phyloP scores from a whole-genome alignment of 2,797 vertebrate species.

The Distichodus sexfasciatus region DNA sequence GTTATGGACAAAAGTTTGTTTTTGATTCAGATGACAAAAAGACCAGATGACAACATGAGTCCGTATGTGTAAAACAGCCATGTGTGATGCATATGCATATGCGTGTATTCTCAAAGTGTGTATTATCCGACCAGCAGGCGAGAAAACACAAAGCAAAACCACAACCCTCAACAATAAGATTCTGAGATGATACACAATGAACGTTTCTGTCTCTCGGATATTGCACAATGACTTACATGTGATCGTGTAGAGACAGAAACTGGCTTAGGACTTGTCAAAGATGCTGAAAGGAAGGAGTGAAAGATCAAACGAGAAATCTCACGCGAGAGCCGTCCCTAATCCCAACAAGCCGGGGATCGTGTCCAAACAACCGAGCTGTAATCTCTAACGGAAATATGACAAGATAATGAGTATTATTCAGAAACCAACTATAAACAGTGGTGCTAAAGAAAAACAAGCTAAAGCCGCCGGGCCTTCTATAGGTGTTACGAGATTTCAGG shows the following conservation, averaged over 20 bases:
- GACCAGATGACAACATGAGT: conserved; percentile 7
- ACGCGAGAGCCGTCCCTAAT: conserved; percentile 23
- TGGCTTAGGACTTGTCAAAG: background rate
- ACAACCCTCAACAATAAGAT: conserved; percentile 47
- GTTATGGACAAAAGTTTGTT: too few relatives aligned
- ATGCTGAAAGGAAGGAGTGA: conserved; percentile 22
- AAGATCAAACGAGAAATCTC: conserved; percentile 28
- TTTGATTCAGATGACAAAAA: conserved; percentile 14
- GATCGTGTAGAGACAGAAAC: conserved; percentile 23
- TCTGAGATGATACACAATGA: conserved; percentile 49
- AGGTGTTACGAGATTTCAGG: too few relatives aligned
- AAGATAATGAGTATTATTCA: background rate
- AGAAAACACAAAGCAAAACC: background rate
- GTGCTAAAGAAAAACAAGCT: too few relatives aligned
- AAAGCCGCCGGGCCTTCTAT: too few relatives aligned
- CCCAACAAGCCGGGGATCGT: conserved; percentile 8
- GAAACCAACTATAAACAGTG: too few relatives aligned
- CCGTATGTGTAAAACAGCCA: conserved; percentile 42
- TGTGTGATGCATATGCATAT: background rate
- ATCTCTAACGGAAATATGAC: background rate
- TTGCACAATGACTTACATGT: conserved; percentile 49
- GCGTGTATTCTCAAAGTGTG: background rate
- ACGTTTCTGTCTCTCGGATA: background rate
- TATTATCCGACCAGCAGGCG: background rate
- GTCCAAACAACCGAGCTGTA: background rate